phyloP scores from a whole-genome alignment of 1,140 invertebrate genomes.

The Calycopis cecrops region DNA sequence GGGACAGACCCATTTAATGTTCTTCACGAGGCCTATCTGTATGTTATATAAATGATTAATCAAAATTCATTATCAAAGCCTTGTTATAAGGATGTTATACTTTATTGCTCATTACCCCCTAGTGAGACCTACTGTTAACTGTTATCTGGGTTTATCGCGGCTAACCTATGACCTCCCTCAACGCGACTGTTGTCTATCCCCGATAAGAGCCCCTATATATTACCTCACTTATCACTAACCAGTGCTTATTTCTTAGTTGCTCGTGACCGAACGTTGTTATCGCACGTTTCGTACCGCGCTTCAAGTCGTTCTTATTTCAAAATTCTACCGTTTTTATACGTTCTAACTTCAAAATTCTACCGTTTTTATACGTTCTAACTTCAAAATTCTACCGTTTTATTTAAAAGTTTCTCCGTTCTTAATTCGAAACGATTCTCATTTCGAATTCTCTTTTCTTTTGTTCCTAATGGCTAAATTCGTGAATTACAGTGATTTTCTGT shows the following conservation, averaged over 20 bases:
- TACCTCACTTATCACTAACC: slow-evolving; percentile 32
- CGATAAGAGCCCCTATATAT: slow-evolving; percentile 59
- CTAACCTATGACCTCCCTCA: slow-evolving; percentile 44
- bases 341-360: too few species aligned
- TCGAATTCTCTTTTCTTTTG: slow-evolving; percentile 18
- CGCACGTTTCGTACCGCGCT: too few species aligned
- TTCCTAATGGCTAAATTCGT: slow-evolving; percentile 65
- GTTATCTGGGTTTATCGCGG: slow-evolving; percentile 46
- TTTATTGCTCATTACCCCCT: slow-evolving; percentile 54
- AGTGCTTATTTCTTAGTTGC: slow-evolving; percentile 35
- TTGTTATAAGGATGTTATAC: slow-evolving; percentile 13
- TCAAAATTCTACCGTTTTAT: too few species aligned
- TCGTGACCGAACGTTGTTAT: slow-evolving; percentile 14
- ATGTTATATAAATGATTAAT: too few species aligned
- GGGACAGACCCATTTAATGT: too few species aligned
- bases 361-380: too few species aligned
- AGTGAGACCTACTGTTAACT: slow-evolving; percentile 49
- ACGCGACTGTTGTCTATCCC: slow-evolving; percentile 39
- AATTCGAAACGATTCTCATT: slow-evolving; percentile 18
- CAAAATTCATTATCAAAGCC: slow-evolving; percentile 6
- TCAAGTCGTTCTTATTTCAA: too few species aligned
- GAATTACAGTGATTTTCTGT: slow-evolving; percentile 59
- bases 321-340: too few species aligned
- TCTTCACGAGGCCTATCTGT: too few species aligned
- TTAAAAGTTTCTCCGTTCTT: slow-evolving; percentile 2